These are phyloP conservation scores for Rhingia rostrata DNA, from an alignment of 2,888 invertebrate genomes.

Conservation along the genomic window DNA sequence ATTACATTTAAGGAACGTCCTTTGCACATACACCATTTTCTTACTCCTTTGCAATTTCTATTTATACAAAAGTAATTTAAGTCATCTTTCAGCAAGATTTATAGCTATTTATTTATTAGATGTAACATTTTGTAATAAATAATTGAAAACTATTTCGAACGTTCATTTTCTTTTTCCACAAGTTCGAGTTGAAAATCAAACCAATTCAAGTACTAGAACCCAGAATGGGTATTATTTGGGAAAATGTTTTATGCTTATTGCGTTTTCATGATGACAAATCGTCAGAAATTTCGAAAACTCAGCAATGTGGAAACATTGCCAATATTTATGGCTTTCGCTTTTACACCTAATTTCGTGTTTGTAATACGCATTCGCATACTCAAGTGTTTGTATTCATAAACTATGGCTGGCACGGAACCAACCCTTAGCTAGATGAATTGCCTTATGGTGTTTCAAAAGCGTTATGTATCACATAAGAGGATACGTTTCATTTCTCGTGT, in stretches of 20 bases:
- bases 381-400: conserved; percentile 60
- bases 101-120: not conserved
- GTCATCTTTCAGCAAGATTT: not conserved
- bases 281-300: conserved; percentile 62
- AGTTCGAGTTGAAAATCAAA: not conserved
- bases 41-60: no score
- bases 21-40: no score
- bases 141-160: conserved; percentile 25
- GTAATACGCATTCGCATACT: not conserved
- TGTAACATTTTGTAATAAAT: conserved; percentile 5
- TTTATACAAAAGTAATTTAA: no score
- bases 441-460: not conserved
- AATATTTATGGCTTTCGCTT: conserved; percentile 74
- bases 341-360: conserved; percentile 75
- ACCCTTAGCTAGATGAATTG: conserved; percentile 66
- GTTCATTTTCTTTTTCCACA: not conserved
- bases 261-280: conserved; percentile 75
- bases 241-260: conserved; percentile 71
- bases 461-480: not conserved
- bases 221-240: not conserved
- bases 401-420: conserved; percentile 29
- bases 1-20: no score
- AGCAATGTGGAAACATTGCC: conserved; percentile 73
- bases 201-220: not conserved
- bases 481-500: no score